These are phyloP conservation scores for Scelioninae gen. 1 DNA, from an alignment of 2,888 invertebrate genomes.

Conservation along the genomic window DNA sequence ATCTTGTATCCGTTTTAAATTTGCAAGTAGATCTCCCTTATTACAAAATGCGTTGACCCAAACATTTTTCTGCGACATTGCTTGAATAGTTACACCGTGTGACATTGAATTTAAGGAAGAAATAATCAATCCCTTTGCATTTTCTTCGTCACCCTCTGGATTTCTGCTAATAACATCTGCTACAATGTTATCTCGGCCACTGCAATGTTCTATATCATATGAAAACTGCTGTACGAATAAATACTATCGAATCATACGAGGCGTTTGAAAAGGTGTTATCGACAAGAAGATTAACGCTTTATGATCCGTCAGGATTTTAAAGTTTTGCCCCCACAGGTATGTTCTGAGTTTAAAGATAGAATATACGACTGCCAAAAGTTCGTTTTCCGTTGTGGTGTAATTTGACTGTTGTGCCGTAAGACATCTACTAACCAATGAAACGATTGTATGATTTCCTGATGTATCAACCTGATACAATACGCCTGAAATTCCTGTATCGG, in stretches of 20 bases:
- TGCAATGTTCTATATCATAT: conserved; percentile 30
- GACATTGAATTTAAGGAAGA: no score
- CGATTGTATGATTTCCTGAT: conserved; percentile 4
- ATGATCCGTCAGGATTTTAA: conserved; percentile 37
- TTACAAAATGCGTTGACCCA: background rate
- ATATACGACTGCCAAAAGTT: conserved; percentile 40
- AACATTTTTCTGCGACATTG: no score
- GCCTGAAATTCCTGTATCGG: conserved; percentile 28
- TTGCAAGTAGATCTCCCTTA: background rate
- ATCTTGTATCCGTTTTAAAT: conserved; percentile 2
- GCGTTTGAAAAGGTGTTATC: conserved; percentile 27
- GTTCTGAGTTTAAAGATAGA: conserved; percentile 20
- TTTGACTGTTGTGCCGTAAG: conserved; percentile 2
- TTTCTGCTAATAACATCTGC: no score
- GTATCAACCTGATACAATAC: conserved; percentile 32
- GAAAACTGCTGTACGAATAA: conserved; percentile 37
- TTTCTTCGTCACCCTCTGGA: no score
- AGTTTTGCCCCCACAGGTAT: conserved; percentile 24
- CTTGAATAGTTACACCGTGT: no score
- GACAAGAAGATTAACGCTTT: conserved; percentile 41
- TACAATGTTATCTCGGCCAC: conserved; percentile 1
- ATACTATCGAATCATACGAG: conserved; percentile 34
- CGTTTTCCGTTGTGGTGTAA: conserved; percentile 37
- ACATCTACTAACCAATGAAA: conserved; percentile 42
- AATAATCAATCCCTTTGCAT: no score